phyloP scores from a whole-genome alignment of 2,888 invertebrate species.

The Syrphus vitripennis region DNA sequence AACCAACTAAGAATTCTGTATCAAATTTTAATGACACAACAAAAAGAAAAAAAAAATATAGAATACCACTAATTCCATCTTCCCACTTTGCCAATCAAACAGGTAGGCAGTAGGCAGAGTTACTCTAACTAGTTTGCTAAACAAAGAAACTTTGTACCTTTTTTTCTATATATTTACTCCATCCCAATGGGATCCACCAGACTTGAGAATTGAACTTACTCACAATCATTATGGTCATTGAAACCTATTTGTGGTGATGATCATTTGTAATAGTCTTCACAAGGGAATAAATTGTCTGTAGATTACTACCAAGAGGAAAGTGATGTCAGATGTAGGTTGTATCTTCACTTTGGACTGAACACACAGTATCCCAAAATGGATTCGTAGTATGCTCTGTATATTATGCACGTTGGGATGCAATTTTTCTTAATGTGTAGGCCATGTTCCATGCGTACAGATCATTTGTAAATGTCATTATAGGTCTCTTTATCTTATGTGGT shows the following conservation, averaged over 20 bases:
- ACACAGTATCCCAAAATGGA: background rate
- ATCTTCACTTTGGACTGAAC: conserved; percentile 9
- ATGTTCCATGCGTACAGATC: conserved; percentile 40
- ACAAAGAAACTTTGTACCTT: background rate
- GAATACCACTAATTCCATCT: background rate
- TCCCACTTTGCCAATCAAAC: background rate
- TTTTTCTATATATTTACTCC: background rate
- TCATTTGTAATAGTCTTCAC: conserved; percentile 48
- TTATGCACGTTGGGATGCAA: background rate
- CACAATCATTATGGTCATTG: conserved; percentile 8
- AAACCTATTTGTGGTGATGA: conserved; percentile 38
- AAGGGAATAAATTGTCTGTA: background rate
- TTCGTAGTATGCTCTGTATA: background rate
- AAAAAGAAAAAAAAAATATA: background rate
- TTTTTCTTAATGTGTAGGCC: conserved; percentile 35
- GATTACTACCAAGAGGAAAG: background rate
- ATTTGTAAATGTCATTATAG: conserved; percentile 52
- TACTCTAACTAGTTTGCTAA: conserved; percentile 1
- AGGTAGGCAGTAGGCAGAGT: background rate
- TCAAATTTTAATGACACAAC: background rate
- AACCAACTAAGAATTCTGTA: background rate
- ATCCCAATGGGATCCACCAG: background rate
- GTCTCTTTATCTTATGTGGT: conserved; percentile 8
- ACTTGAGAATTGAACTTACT: background rate
- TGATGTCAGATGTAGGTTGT: conserved; percentile 11